These are phyloP conservation scores for Eristalinus sepulchralis DNA, from an alignment of 2,888 invertebrate species.

Conservation along the genomic window DNA sequence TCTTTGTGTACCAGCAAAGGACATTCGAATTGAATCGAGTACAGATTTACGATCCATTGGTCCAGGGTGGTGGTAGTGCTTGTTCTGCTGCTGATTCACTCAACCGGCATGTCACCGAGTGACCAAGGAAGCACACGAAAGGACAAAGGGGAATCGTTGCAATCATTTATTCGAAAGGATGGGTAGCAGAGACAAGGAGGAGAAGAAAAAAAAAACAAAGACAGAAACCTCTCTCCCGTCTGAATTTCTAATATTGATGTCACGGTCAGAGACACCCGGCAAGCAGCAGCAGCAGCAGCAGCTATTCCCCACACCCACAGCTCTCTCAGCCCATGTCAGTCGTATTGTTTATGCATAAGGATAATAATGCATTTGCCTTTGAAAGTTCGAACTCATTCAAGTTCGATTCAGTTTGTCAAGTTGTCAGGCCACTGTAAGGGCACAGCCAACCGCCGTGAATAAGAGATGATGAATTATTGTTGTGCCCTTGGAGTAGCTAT, in stretches of 20 bases:
- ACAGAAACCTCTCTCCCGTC: background rate
- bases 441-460: constrained; percentile 38
- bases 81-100: constrained; percentile 40
- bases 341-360: constrained; percentile 57
- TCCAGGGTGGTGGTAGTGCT: background rate
- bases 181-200: constrained; percentile 1
- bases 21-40: constrained; percentile 63
- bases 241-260: constrained; percentile 60
- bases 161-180: constrained; percentile 45
- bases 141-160: constrained; percentile 37
- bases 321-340: background rate
- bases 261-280: constrained; percentile 59
- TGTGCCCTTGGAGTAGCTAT: constrained; percentile 53
- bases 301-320: background rate
- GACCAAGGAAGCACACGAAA: constrained; percentile 44
- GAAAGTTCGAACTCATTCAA: constrained; percentile 69
- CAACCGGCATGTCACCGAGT: constrained; percentile 55
- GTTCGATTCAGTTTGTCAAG: constrained; percentile 70
- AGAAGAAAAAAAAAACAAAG: background rate
- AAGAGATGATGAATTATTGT: constrained; percentile 67
- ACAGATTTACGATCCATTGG: constrained; percentile 58
- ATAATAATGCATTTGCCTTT: constrained; percentile 59
- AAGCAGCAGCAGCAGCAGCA: constrained; percentile 2
- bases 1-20: constrained; percentile 35
- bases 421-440: constrained; percentile 44